Percentiles rank a stretch among this genome's conserved stretches.
Conservation (phyloP, 2,888 invertebrate genomes). For the Drosophila lutescens region DNA sequence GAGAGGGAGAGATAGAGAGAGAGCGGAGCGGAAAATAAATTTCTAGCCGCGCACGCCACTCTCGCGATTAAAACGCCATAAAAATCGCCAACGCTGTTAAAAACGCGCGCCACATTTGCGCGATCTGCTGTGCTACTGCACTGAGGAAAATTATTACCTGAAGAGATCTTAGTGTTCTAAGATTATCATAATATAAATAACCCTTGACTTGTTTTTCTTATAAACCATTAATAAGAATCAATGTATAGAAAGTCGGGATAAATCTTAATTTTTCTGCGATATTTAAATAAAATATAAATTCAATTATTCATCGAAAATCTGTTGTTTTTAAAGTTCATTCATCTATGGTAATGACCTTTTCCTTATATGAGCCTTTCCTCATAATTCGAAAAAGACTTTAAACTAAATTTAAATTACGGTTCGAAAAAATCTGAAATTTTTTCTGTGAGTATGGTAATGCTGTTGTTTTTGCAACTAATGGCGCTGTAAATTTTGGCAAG, state of each 20-base stretch:
- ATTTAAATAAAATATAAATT: no score
- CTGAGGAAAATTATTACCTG: constrained; percentile 1
- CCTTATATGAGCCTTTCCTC: no score
- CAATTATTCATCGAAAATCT: no score
- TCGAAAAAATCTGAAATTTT: not conserved
- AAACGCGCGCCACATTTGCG: constrained; percentile 57
- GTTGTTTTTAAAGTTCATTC: no score
- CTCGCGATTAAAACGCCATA: constrained; percentile 75
- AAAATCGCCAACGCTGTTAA: constrained; percentile 71
- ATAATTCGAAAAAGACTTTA: no score
- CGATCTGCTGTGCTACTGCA: constrained; percentile 21
- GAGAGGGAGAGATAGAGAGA: constrained; percentile 18
- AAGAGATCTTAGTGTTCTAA: no score
- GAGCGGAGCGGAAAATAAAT: constrained; percentile 22
- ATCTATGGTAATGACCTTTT: no score
- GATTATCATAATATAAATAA: no score
- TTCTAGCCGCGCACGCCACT: constrained; percentile 51
- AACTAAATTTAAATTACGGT: not conserved
- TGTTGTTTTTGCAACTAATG: constrained; percentile 52
- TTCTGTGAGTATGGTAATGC: constrained; percentile 12
- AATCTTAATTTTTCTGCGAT: no score
- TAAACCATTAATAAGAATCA: no score
- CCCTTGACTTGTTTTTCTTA: no score
- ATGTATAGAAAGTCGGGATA: no score
- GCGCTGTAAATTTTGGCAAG: constrained; percentile 62